Evolutionary conservation across 2,888 invertebrate species (phyloP).

Genomic region (Thysanoteuthis rhombus): DNA sequence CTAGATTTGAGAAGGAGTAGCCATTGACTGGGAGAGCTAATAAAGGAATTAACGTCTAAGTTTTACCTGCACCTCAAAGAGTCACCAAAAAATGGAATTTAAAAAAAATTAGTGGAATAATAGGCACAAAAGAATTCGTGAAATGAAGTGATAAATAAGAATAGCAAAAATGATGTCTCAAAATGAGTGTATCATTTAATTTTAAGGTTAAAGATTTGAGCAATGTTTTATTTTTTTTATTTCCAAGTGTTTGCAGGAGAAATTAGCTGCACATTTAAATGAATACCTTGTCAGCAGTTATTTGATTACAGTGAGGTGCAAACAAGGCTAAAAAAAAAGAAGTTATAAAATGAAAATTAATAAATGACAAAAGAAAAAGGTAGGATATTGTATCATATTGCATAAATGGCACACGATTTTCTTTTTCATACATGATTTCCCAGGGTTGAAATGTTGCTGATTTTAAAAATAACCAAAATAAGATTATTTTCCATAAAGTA

Average conservation of each 20-base stretch:
- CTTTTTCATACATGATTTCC: not conserved
- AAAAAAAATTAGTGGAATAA: no score
- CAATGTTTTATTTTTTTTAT: no score
- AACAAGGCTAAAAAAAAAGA: not conserved
- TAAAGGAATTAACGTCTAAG: no score
- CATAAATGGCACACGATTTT: not conserved
- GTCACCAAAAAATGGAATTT: no score
- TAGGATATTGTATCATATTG: not conserved
- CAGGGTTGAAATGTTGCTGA: not conserved
- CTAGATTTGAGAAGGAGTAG: no score
- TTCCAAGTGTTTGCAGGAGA: not conserved
- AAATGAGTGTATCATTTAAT: no score
- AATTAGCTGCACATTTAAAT: not conserved
- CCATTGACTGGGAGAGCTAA: no score
- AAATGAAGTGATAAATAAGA: no score
- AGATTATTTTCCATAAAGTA: not conserved
- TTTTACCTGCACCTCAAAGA: no score
- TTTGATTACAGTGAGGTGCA: not conserved
- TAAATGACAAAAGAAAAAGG: not conserved
- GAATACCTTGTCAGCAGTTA: slow-evolving; percentile 1
- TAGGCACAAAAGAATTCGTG: no score
- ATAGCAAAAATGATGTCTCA: no score
- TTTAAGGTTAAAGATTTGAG: no score
- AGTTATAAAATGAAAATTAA: not conserved
- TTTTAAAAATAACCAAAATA: not conserved